Conservation (phyloP, 2,888 invertebrate species). For the Pemphredon lugubris region DNA sequence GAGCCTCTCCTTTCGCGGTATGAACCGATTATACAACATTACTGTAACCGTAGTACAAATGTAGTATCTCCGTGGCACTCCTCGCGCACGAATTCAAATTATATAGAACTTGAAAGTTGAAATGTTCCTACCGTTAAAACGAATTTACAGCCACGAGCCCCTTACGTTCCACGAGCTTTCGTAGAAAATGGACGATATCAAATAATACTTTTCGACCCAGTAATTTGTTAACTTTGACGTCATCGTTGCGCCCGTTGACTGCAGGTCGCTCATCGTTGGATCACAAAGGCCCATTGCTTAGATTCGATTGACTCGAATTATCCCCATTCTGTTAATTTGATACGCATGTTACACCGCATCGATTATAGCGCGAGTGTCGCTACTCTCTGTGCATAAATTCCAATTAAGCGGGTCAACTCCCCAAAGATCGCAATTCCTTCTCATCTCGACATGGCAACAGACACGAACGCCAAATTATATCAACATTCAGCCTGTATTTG, state of each 20-base stretch:
- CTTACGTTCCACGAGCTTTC: too few relatives aligned
- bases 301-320: conserved; percentile 39
- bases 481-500: neutral
- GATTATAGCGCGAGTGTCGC: conserved; percentile 20
- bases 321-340: conserved; percentile 45
- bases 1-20: too few relatives aligned
- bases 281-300: conserved; percentile 40
- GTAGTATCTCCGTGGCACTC: too few relatives aligned
- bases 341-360: conserved; percentile 31
- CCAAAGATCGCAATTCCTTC: conserved; percentile 35
- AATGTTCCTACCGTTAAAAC: too few relatives aligned
- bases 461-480: neutral
- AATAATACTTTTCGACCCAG: too few relatives aligned
- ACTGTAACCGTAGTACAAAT: too few relatives aligned
- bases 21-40: too few relatives aligned
- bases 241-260: neutral
- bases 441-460: conserved; percentile 21
- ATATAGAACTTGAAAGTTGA: too few relatives aligned
- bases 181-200: too few relatives aligned
- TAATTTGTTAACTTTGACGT: too few relatives aligned
- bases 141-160: too few relatives aligned
- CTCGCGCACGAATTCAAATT: too few relatives aligned
- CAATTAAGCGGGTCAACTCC: conserved; percentile 51
- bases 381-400: conserved; percentile 52
- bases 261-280: neutral